phyloP scores from a whole-genome alignment of 2,113 vertebrate genomes.

The Psilopsiagon aurifrons region DNA sequence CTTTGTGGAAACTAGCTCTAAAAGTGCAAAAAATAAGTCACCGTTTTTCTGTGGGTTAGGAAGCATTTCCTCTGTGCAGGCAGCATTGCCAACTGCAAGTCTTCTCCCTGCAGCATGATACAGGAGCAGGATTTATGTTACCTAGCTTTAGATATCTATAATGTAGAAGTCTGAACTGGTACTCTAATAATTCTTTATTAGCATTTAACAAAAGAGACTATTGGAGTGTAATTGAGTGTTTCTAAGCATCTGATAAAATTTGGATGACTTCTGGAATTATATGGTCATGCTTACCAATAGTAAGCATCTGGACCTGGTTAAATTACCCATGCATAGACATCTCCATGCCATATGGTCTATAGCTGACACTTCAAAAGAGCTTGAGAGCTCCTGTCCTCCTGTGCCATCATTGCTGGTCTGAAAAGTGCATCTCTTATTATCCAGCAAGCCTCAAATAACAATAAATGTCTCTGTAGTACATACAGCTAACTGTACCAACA shows the following conservation, averaged over 20 bases:
- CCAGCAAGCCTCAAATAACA: not conserved
- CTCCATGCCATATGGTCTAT: not conserved
- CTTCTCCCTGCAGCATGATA: not conserved
- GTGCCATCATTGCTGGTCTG: not conserved
- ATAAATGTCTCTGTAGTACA: not conserved
- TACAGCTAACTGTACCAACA: not conserved
- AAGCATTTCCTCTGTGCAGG: not conserved
- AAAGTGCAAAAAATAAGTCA: not conserved
- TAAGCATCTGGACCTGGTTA: not conserved
- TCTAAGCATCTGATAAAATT: not conserved
- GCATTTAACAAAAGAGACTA: not conserved
- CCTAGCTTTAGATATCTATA: not conserved
- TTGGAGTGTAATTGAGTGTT: not conserved
- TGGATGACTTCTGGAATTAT: not conserved
- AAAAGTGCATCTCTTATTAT: not conserved
- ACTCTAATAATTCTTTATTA: not conserved
- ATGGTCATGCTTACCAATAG: not conserved
- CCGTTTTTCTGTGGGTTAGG: not conserved
- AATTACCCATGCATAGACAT: not conserved
- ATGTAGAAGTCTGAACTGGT: not conserved
- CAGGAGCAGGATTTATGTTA: not conserved
- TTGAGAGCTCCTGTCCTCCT: not conserved
- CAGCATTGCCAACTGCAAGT: not conserved
- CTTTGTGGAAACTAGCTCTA: not conserved
- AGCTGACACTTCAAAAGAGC: not conserved